Base-by-base conservation (phyloP, 2,797 vertebrate species). In the Ara ararauna region DNA sequence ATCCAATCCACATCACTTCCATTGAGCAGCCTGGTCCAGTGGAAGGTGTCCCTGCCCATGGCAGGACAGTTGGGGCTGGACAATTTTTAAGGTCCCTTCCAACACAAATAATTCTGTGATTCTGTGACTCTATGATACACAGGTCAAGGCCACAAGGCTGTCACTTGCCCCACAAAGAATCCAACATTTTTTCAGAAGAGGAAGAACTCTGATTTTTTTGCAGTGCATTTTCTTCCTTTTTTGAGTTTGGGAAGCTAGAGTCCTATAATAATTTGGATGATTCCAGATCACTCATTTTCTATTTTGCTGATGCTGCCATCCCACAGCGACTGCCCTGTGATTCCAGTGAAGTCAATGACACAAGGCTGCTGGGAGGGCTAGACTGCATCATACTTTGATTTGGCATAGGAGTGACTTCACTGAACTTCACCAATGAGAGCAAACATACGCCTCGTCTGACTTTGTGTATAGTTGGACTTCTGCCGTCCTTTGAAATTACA, bases 141-240 rank as follows among this genome's bases (percentile, higher is more conserved):
- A 15, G 26, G 8, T 8, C 0, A 0, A 78, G 15, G 73, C 5
- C 34, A 11, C 16, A 76, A 27, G 42, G n/a, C 7, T 77, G 32
- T 24, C 30, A 26, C 15, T 27, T 72, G 87, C 17, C 9, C 4
- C 7, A 50, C 38, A 65, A 8, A 66, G 21, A 34, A 78, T 38
- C 4, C 13, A 47, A 14, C 6, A 2, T 20, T 19, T 92, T 92
- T 91, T 66, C 45, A 58, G 26, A 89, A 82, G 11, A 64, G 9
- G 8, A 85, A 58, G 20, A 64, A 20, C 16, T 32, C 10, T 45
- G 11, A 11, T 22, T 38, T 79, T 87, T 77, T 89, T 47, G 8
- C 20, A 38, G 20, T 14, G 21, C 7, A 14, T 68, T 90, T 79
- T 62, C n/a, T 89, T 88, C 26, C 29, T 74, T 53, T 16, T 26